phyloP scores from a whole-genome alignment of 2,797 vertebrate species.

The Pantherophis alleghaniensis region DNA sequence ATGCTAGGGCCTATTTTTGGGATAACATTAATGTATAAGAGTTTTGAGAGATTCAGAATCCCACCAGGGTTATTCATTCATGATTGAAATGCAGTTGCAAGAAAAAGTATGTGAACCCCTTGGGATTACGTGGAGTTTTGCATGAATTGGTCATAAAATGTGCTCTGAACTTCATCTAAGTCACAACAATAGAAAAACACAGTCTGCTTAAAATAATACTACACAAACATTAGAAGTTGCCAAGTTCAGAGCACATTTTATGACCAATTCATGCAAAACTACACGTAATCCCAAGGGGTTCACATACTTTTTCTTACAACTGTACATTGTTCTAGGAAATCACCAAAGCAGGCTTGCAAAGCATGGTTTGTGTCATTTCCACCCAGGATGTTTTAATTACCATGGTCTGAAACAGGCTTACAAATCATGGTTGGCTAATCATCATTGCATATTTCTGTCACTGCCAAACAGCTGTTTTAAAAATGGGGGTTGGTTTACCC shows the following conservation, averaged over 20 bases:
- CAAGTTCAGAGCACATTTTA: too few relatives aligned
- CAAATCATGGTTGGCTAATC: background rate
- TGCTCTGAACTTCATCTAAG: too few relatives aligned
- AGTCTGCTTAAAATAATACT: too few relatives aligned
- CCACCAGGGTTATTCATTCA: background rate
- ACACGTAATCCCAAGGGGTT: too few relatives aligned
- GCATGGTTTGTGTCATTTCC: background rate
- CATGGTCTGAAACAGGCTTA: background rate
- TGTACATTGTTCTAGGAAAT: background rate
- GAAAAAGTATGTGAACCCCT: too few relatives aligned
- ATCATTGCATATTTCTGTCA: background rate
- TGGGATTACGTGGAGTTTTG: too few relatives aligned
- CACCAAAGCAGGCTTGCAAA: background rate
- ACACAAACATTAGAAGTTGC: too few relatives aligned
- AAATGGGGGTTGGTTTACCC: background rate
- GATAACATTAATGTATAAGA: background rate
- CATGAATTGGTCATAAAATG: too few relatives aligned
- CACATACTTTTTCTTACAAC: too few relatives aligned
- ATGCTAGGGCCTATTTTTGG: too few relatives aligned
- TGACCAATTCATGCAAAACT: too few relatives aligned
- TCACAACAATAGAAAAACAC: too few relatives aligned
- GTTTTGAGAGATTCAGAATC: background rate
- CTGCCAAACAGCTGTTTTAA: background rate
- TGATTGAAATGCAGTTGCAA: background rate
- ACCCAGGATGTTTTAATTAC: background rate